Percentiles rank a stretch among this genome's conserved stretches.
These are phyloP conservation scores for Tholera decimalis DNA, from an alignment of 2,888 invertebrate genomes.

Conservation along the genomic window DNA sequence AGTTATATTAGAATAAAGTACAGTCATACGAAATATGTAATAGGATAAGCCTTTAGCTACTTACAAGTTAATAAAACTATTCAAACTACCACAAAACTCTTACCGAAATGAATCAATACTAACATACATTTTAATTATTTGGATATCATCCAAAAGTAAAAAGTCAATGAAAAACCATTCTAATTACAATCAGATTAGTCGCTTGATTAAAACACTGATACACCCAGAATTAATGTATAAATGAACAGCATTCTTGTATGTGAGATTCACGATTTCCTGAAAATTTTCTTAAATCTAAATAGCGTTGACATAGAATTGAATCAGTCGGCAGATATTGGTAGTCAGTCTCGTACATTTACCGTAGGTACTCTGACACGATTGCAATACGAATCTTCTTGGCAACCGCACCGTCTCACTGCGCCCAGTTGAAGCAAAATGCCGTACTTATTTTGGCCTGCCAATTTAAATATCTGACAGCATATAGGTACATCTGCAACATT, in stretches of 20 bases:
- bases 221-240: conserved; percentile 9
- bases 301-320: conserved; percentile 32
- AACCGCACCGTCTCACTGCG: conserved; percentile 77
- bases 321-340: conserved; percentile 55
- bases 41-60: not conserved
- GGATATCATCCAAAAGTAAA: conserved; percentile 54
- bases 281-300: conserved; percentile 29
- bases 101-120: not conserved
- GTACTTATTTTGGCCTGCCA: conserved; percentile 91
- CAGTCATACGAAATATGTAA: not conserved
- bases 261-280: conserved; percentile 21
- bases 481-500: conserved; percentile 73
- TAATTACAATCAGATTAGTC: conserved; percentile 1
- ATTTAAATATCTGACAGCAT: conserved; percentile 84
- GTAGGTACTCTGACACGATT: conserved; percentile 78
- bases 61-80: not conserved
- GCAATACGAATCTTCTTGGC: conserved; percentile 90
- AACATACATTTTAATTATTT: conserved; percentile 32
- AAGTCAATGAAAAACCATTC: conserved; percentile 24
- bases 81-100: not conserved
- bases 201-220: conserved; percentile 12
- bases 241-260: conserved; percentile 19
- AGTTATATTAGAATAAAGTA: not conserved
- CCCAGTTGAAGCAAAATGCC: conserved; percentile 91
- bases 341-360: conserved; percentile 62